phyloP scores from a whole-genome alignment of 2,797 vertebrate genomes.

The Malacoraja senta region DNA sequence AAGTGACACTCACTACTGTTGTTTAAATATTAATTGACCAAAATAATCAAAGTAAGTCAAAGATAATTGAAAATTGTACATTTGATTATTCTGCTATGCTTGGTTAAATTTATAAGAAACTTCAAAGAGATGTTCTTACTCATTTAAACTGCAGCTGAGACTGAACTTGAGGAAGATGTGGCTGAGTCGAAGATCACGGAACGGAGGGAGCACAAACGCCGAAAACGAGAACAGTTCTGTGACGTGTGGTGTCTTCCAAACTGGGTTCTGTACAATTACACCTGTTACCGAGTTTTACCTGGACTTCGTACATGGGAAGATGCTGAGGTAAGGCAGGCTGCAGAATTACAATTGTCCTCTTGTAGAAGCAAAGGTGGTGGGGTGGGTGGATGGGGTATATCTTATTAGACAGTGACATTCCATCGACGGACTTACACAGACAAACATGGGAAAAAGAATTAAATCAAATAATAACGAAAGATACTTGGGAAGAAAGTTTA shows the following conservation, averaged over 20 bases:
- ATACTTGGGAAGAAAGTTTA: too few species aligned
- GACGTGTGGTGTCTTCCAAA: not conserved
- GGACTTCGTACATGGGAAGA: not conserved
- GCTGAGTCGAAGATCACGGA: not conserved
- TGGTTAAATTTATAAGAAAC: not conserved
- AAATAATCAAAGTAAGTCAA: not conserved
- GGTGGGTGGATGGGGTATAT: not conserved
- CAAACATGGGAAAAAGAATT: too few species aligned
- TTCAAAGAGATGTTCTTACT: not conserved
- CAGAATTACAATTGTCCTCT: not conserved
- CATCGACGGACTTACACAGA: too few species aligned
- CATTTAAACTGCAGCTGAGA: not conserved
- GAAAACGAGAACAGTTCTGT: not conserved
- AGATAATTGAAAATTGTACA: not conserved
- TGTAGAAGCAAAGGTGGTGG: not conserved
- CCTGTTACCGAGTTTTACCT: not conserved
- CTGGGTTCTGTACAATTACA: not conserved
- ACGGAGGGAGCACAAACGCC: not conserved
- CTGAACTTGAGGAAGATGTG: not conserved
- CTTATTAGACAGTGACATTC: too few species aligned
- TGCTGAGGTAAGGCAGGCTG: not conserved
- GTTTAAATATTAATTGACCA: not conserved
- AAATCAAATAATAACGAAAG: too few species aligned
- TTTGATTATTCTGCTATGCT: not conserved
- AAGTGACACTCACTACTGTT: not conserved